A percentile compares a stretch with the other conserved stretches of the same genome.
Conservation (phyloP, 1,140 invertebrate genomes). For the Carposina sasakii region DNA sequence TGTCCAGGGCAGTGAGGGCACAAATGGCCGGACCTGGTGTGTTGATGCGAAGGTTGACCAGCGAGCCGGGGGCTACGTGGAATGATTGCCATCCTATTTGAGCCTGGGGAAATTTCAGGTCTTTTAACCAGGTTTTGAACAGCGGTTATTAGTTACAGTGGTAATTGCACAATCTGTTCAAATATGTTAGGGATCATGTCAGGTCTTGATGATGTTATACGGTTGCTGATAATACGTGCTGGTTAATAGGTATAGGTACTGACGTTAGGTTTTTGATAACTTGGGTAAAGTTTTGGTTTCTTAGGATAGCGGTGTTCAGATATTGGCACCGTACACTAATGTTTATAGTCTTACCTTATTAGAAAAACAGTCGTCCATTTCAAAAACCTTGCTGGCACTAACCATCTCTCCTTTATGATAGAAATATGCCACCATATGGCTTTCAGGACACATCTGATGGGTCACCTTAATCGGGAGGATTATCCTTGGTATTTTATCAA, state of each 20-base stretch:
- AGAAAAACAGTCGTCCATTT: slow-evolving; percentile 62
- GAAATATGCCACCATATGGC: slow-evolving; percentile 79
- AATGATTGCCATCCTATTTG: slow-evolving; percentile 39
- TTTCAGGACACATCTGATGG: slow-evolving; percentile 77
- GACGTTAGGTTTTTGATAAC: no score
- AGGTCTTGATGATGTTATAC: no score
- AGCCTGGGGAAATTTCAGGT: slow-evolving; percentile 25
- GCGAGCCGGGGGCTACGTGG: slow-evolving; percentile 38
- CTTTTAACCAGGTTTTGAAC: not conserved
- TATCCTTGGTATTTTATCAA: slow-evolving; percentile 27
- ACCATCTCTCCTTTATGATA: slow-evolving; percentile 78
- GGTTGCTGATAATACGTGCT: no score
- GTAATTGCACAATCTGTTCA: no score
- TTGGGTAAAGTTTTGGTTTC: no score
- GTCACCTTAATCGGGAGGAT: slow-evolving; percentile 65
- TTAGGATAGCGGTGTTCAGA: no score
- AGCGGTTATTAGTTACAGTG: not conserved
- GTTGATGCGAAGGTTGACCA: slow-evolving; percentile 32
- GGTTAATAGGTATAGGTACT: no score
- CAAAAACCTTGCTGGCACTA: slow-evolving; percentile 58
- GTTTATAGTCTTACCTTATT: slow-evolving; percentile 48
- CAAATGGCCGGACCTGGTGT: slow-evolving; percentile 55
- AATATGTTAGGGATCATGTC: no score
- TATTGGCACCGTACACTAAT: no score
- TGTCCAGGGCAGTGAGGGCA: slow-evolving; percentile 44